Base-by-base conservation (phyloP, 2,113 vertebrate species). In the Ameiurus melas region DNA sequence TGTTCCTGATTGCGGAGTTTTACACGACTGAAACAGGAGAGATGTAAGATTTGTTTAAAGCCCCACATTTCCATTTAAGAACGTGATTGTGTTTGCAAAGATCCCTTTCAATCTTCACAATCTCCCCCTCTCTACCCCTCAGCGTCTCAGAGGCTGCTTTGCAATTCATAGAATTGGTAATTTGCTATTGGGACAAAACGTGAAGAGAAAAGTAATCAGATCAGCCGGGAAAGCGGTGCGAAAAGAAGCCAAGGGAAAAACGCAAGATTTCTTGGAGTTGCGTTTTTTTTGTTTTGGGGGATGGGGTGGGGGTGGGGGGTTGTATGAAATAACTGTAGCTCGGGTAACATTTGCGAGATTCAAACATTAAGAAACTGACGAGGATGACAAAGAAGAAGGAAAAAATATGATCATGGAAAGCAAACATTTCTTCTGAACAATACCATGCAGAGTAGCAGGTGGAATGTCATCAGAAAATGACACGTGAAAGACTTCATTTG, bases 101-200 rank as follows among this genome's bases (percentile, higher is more conserved):
- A 96, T 97, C 96, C 95, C 95, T 96, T 96, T 96, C 96, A 96
- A 96, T 96, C 95, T 96, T 94, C 92, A 92, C 94, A 94, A 93
- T 90, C 94, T 93, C 92, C 93, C 92, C 91, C 92, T 91, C 93
- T 94, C 93, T 94, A 94, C 94, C 95, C 95, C 95, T 96, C 95
- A 95, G 95, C 95, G 94, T 95, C 95, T 96, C 93, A 89, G 95
- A 95, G 95, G 95, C 96, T 97, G 95, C 96, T 96, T 96, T 97
- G 96, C 96, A 97, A 97, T 96, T 97, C 96, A 97, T 96, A 96
- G 96, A 96, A 96, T 96, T 96, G 96, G 96, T 97, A 97, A 97
- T 97, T 97, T 96, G 96, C 96, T 96, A 96, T 96, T 96, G 96
- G 96, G 96, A 96, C 96, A 96, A 96, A 96, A 97, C 96, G 96